These are phyloP conservation scores for Lepidurus apus DNA, from an alignment of 1,140 invertebrate species.

Conservation along the genomic window DNA sequence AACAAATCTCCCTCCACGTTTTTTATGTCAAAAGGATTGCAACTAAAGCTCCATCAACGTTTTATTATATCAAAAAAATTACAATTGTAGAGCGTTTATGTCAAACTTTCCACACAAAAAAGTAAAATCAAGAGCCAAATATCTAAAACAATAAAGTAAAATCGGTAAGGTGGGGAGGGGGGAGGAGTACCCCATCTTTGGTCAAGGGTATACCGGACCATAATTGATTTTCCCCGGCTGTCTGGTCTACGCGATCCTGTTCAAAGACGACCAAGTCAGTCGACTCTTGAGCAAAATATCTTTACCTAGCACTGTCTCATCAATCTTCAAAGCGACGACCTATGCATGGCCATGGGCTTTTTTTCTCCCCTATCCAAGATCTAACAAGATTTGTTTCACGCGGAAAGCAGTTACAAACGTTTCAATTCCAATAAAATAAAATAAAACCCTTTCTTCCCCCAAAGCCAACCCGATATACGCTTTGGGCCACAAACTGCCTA, in stretches of 20 bases:
- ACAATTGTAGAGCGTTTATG: too few relatives aligned
- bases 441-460: not conserved
- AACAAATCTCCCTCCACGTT: too few relatives aligned
- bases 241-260: not conserved
- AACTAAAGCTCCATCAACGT: too few relatives aligned
- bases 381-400: not conserved
- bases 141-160: too few relatives aligned
- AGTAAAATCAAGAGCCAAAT: too few relatives aligned
- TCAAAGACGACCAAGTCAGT: not conserved
- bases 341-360: slow-evolving; percentile 11
- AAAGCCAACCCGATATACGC: not conserved
- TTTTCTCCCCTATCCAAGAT: slow-evolving; percentile 3
- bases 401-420: not conserved
- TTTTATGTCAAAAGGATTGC: too few relatives aligned
- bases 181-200: not conserved
- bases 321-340: not conserved
- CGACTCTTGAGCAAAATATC: not conserved
- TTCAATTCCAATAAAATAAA: slow-evolving; percentile 15
- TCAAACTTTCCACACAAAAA: too few relatives aligned
- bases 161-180: too few relatives aligned
- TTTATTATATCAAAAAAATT: too few relatives aligned
- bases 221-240: slow-evolving; percentile 10
- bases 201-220: not conserved
- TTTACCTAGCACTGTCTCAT: slow-evolving; percentile 1
- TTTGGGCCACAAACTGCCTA: not conserved